Conservation (phyloP, 2,888 invertebrate genomes). For the Neoscelio sp. region DNA sequence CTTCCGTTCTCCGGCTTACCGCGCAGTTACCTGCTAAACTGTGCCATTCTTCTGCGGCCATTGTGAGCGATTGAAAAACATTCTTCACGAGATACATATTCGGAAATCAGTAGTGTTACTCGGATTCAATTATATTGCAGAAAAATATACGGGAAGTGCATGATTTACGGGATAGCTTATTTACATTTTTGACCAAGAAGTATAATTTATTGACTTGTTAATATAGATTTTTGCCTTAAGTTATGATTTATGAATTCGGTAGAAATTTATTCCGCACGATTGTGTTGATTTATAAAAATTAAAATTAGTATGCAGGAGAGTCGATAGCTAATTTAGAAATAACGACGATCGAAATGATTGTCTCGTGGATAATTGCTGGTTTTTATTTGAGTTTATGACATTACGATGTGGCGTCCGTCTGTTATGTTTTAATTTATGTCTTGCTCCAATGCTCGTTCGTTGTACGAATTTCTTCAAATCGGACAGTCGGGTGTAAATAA, state of each 20-base stretch:
- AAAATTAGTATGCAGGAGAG: constrained; percentile 4
- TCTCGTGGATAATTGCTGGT: constrained; percentile 28
- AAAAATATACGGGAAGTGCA: constrained; percentile 15
- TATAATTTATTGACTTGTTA: constrained; percentile 25
- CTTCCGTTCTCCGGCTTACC: constrained; percentile 76
- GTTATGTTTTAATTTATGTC: constrained; percentile 45
- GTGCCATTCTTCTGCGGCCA: constrained; percentile 69
- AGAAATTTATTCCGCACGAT: constrained; percentile 12
- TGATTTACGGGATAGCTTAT: constrained; percentile 9
- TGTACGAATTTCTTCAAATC: constrained; percentile 33
- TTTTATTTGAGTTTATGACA: constrained; percentile 26
- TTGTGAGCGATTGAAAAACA: constrained; percentile 55
- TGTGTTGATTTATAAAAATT: constrained; percentile 36
- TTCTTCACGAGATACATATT: constrained; percentile 30
- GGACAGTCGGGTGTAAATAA: constrained; percentile 49
- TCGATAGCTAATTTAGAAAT: background rate
- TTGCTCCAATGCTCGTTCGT: constrained; percentile 11
- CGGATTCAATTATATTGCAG: constrained; percentile 24
- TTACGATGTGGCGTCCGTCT: background rate
- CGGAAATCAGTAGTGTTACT: constrained; percentile 19
- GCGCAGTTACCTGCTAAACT: constrained; percentile 69
- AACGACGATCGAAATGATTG: background rate
- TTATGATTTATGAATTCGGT: constrained; percentile 6
- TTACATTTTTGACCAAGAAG: constrained; percentile 8
- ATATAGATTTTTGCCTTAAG: constrained; percentile 11